Percentiles rank a stretch among this genome's conserved stretches.
Evolutionary conservation across 64 coral and sea anemone species (phyloP).

Genomic region (Cladopsammia gracilis): DNA sequence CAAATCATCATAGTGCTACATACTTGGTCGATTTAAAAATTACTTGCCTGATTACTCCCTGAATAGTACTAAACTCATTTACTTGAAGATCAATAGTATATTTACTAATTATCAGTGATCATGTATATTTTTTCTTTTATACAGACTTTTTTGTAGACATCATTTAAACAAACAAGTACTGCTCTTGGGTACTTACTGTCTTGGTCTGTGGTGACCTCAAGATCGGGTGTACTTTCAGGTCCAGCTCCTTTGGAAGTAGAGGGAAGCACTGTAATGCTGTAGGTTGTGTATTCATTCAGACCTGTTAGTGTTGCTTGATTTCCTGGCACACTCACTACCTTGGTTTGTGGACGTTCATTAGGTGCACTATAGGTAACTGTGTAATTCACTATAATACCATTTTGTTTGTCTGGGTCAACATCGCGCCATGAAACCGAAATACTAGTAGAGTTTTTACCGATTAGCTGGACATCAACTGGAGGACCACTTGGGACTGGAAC

Average conservation of each 20-base stretch:
- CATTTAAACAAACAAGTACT: too few relatives aligned
- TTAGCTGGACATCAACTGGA: neutral
- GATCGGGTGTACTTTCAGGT: neutral
- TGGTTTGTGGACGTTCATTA: neutral
- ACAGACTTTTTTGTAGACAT: too few relatives aligned
- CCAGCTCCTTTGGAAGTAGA: slow-evolving; percentile 1
- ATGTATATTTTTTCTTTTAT: too few relatives aligned
- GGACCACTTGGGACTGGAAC: neutral
- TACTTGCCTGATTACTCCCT: too few relatives aligned
- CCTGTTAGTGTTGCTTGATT: neutral
- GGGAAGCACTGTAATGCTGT: neutral
- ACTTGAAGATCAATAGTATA: too few relatives aligned
- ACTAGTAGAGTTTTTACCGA: neutral
- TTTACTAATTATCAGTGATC: too few relatives aligned
- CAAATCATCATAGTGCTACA: too few relatives aligned
- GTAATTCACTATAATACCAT: neutral
- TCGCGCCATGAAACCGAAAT: neutral
- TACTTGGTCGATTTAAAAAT: too few relatives aligned
- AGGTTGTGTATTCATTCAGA: neutral
- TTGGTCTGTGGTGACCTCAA: neutral
- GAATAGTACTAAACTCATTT: too few relatives aligned
- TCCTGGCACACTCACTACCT: neutral
- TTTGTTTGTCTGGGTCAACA: neutral
- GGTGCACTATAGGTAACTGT: neutral
- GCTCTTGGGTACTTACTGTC: neutral